Conservation (phyloP, 2,888 invertebrate species). For the Drosophila affinis region DNA sequence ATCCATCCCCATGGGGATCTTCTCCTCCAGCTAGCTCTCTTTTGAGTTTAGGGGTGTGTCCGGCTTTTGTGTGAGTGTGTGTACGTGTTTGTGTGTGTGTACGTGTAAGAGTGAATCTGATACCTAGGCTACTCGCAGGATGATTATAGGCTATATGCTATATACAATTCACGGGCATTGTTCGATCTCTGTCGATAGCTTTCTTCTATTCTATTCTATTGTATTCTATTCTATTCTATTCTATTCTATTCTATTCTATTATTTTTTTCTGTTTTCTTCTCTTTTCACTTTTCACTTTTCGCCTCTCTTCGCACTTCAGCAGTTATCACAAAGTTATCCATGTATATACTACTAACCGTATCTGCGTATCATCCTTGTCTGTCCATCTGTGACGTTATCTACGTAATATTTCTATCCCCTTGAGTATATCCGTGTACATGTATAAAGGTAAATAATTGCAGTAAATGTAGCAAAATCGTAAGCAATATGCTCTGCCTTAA, state of each 20-base stretch:
- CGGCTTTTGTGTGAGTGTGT: conserved; percentile 7
- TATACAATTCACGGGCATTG: conserved; percentile 70
- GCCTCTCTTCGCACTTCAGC: conserved; percentile 46
- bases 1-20: neutral
- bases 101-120: neutral
- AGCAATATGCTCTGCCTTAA: conserved; percentile 74
- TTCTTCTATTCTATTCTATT: neutral
- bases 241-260: neutral
- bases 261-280: neutral
- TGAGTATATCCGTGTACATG: conserved; percentile 36
- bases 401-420: conserved; percentile 23
- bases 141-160: conserved; percentile 41
- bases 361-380: conserved; percentile 14
- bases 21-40: conserved; percentile 8
- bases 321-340: conserved; percentile 75
- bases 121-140: neutral
- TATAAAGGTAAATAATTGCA: conserved; percentile 74
- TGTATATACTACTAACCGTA: conserved; percentile 39
- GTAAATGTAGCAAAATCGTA: conserved; percentile 78
- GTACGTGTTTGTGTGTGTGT: neutral
- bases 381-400: conserved; percentile 14
- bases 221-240: too few relatives aligned
- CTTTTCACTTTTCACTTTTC: conserved; percentile 19
- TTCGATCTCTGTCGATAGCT: conserved; percentile 24
- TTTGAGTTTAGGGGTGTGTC: conserved; percentile 10